phyloP scores from a whole-genome alignment of 2,797 vertebrate genomes.

The Enteromius anoplus region DNA sequence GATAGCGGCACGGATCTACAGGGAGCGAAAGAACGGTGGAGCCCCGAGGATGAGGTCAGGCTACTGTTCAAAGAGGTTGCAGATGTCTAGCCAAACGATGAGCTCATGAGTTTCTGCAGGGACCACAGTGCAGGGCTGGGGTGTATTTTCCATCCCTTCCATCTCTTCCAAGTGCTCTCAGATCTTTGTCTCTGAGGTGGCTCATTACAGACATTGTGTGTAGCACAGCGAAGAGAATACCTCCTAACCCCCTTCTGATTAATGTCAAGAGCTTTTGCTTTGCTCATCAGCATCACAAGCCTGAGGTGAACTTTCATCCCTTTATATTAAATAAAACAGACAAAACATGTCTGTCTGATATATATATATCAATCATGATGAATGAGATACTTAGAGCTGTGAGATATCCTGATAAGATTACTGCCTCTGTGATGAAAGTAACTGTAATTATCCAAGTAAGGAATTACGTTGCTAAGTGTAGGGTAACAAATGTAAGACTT shows the following conservation, averaged over 20 bases:
- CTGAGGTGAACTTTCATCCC: slow-evolving; percentile 2
- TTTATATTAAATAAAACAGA: slow-evolving; percentile 6
- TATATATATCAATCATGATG: background rate
- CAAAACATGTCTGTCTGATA: background rate
- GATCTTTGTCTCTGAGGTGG: slow-evolving; percentile 33
- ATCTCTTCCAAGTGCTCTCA: slow-evolving; percentile 14
- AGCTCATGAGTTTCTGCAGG: slow-evolving; percentile 73
- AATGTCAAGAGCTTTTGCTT: slow-evolving; percentile 15
- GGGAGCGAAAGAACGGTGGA: slow-evolving; percentile 49
- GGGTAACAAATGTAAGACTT: background rate
- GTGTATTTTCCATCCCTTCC: slow-evolving; percentile 63
- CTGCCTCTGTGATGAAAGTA: background rate
- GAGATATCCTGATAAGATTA: slow-evolving; percentile 11
- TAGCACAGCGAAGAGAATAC: background rate
- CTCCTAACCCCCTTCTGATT: slow-evolving; percentile 4
- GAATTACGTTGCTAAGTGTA: background rate
- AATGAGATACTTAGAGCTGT: background rate
- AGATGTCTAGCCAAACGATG: slow-evolving; percentile 74
- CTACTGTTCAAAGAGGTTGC: slow-evolving; percentile 65
- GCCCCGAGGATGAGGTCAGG: slow-evolving; percentile 43
- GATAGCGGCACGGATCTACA: slow-evolving; percentile 55
- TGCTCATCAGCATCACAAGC: background rate
- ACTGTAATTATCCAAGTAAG: background rate
- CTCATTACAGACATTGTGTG: slow-evolving; percentile 1
- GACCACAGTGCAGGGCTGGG: slow-evolving; percentile 51